Evolutionary conservation across 2,888 invertebrate species (phyloP).

Genomic region (Pseudococcus longispinus): DNA sequence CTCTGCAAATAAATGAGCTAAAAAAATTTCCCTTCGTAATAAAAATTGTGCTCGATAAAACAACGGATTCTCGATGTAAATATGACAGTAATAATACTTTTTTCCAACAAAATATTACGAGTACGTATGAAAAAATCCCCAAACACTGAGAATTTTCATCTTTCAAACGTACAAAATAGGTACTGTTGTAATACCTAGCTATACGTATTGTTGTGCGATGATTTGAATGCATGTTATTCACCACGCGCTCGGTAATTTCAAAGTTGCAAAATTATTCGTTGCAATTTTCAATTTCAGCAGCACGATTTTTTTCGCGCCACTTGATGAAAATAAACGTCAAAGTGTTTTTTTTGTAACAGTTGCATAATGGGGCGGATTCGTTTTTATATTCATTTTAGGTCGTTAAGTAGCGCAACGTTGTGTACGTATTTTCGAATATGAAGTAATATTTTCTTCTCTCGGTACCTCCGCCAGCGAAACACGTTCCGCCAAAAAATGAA

Average conservation of each 20-base stretch:
- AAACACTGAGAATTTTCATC: neutral
- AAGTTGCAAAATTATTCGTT: slow-evolving; percentile 2
- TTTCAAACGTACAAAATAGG: neutral
- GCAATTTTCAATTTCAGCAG: slow-evolving; percentile 3
- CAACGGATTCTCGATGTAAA: neutral
- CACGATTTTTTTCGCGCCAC: neutral
- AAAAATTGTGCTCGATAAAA: neutral
- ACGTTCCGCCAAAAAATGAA: neutral
- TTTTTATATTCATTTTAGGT: slow-evolving; percentile 7
- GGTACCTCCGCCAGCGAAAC: neutral
- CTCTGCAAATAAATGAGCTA: neutral
- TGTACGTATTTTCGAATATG: slow-evolving; percentile 2
- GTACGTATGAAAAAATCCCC: neutral
- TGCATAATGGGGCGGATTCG: slow-evolving; percentile 5
- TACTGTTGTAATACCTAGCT: too few relatives aligned
- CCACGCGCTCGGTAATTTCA: neutral
- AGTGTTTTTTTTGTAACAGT: slow-evolving; percentile 10
- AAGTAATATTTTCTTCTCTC: neutral
- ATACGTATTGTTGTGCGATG: neutral
- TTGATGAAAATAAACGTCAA: slow-evolving; percentile 16
- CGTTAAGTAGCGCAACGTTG: neutral
- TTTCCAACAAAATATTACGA: neutral
- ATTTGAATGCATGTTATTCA: neutral
- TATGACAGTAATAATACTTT: neutral
- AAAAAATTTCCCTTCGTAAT: neutral